Evolutionary conservation across 1,140 invertebrate species (phyloP), one percentile per base, ranked within the genome.

Genomic region (Zaprionus kolodkinae): DNA sequence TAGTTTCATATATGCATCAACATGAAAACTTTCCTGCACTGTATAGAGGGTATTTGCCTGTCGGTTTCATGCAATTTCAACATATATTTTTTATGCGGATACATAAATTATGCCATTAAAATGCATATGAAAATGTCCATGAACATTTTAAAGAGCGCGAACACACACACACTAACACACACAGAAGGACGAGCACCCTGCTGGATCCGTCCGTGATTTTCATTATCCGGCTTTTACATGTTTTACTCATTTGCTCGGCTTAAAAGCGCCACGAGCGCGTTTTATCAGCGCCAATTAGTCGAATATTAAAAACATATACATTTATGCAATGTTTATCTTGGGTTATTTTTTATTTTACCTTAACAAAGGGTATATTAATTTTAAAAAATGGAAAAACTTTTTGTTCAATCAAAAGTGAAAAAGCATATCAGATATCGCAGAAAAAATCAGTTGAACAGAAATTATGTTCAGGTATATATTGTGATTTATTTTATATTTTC

Each of bases 221-320:
- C 74, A 87, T 84, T 80, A 87, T 87, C 80, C 80, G 64, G 78
- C 57, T 76, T 88, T 84, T 75, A 76, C 73, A 78, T 84, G 70
- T 78, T 89, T 84, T 84, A 78, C 74, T 67, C 73, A 75, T 87
- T 87, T 72, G 50, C 38, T 43, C 15, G 33, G 65, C 35, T 86
- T 78, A 78, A 85, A 73, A 67, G 57, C 55, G 59, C 70, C 62
- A 43, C 21, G 45, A 68, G 71, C 63, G 54, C 62, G 57, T 79
- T 81, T 89, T 90, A 89, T 85, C 86, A 59, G 72, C 70, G 72
- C 77, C 85, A 89, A 89, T 89, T 89, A 90, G 85, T 89, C 76
- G 78, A 81, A 79, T 81, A 89, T 89, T 89, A 90, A 89, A 89
- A 85, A 85, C 76, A 81, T 81, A 89, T 89, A 81, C 85, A 89